phyloP scores from a whole-genome alignment of 2,888 invertebrate genomes.

The Drosophila anomalata region DNA sequence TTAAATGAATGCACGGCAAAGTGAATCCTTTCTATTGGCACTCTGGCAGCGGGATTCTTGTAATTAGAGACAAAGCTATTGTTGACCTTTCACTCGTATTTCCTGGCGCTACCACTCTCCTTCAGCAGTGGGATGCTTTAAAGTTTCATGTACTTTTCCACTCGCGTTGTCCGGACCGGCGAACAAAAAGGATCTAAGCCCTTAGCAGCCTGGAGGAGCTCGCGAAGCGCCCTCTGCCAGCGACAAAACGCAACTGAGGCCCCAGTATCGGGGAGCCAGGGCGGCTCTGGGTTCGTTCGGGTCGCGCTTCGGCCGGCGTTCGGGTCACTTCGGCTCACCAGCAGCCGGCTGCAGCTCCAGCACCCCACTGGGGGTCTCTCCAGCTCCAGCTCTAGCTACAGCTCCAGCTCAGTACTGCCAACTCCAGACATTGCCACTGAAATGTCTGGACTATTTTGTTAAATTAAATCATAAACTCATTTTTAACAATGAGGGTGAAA shows the following conservation, averaged over 20 bases:
- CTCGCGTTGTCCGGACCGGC: conserved; percentile 40
- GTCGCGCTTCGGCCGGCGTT: background rate
- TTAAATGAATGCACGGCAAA: conserved; percentile 28
- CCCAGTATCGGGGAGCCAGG: conserved; percentile 14
- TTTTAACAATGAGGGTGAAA: background rate
- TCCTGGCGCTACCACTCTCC: conserved; percentile 1
- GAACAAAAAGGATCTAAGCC: conserved; percentile 8
- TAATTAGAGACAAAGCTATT: conserved; percentile 47
- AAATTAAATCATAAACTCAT: background rate
- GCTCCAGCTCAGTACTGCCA: background rate
- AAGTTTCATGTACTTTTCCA: conserved; percentile 39
- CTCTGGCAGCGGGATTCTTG: conserved; percentile 28
- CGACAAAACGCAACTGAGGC: conserved; percentile 59
- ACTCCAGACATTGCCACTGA: background rate
- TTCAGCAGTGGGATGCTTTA: background rate
- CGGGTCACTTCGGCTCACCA: conserved; percentile 19
- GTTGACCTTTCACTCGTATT: conserved; percentile 44
- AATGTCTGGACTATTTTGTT: background rate
- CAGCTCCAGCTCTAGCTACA: background rate
- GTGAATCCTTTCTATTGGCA: conserved; percentile 47
- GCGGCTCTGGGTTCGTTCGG: conserved; percentile 18
- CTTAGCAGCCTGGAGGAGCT: conserved; percentile 16
- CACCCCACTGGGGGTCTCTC: conserved; percentile 2
- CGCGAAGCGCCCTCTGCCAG: conserved; percentile 32
- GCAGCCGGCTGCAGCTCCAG: conserved; percentile 24